Conservation (phyloP, 2,797 vertebrate genomes). For the Tolypeutes matacus region DNA sequence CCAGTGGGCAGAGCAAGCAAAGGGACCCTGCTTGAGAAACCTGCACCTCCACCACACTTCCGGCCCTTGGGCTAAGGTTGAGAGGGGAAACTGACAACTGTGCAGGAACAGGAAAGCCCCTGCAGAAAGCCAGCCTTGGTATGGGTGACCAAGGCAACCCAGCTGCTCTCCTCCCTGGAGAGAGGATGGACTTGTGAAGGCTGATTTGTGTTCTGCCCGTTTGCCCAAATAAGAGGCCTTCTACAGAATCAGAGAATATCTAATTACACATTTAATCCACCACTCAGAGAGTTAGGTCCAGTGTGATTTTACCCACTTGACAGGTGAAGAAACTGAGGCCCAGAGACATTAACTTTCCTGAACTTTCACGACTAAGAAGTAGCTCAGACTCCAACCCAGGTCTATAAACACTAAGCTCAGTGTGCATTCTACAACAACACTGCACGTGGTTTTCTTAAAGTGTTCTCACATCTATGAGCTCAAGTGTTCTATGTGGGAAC, state of each 20-base stretch:
- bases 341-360: neutral
- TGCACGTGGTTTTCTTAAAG: neutral
- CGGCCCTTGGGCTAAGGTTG: neutral
- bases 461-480: neutral
- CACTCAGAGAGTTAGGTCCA: neutral
- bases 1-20: neutral
- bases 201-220: neutral
- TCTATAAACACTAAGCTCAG: neutral
- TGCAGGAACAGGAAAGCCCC: constrained; percentile 17
- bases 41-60: neutral
- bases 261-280: neutral
- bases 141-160: neutral
- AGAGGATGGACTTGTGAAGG: neutral
- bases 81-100: constrained; percentile 29
- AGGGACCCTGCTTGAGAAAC: neutral
- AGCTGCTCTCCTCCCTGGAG: neutral
- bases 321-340: neutral
- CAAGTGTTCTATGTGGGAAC: neutral
- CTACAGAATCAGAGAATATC: neutral
- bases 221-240: neutral
- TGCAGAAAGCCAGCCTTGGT: neutral
- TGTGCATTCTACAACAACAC: neutral
- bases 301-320: neutral
- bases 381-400: neutral
- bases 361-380: neutral